phyloP scores from a whole-genome alignment of 2,113 vertebrate species.

The Notechis scutatus region DNA sequence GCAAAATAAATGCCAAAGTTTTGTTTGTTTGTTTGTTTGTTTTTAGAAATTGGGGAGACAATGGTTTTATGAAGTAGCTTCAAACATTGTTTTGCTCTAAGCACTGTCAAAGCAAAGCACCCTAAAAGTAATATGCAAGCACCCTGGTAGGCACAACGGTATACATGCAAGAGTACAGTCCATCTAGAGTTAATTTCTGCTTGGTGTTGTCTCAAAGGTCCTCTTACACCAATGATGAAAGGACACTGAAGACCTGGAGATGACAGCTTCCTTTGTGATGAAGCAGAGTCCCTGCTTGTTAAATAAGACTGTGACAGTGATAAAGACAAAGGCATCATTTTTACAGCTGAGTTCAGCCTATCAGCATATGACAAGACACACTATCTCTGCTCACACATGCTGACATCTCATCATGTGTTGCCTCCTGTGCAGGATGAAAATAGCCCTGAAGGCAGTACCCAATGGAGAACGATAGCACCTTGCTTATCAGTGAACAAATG shows the following conservation, averaged over 20 bases:
- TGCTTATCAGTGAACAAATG: conserved; percentile 76
- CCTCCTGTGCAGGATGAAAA: conserved; percentile 72
- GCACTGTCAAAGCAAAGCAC: background rate
- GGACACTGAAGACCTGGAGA: conserved; percentile 65
- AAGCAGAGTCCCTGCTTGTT: conserved; percentile 78
- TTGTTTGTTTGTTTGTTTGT: background rate
- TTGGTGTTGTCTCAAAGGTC: conserved; percentile 66
- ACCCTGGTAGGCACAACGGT: background rate
- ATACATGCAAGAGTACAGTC: background rate
- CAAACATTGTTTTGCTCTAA: background rate
- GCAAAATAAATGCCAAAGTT: background rate
- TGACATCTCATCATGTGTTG: conserved; percentile 80
- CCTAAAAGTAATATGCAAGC: background rate
- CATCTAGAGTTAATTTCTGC: conserved; percentile 63
- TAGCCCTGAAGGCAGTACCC: conserved; percentile 73
- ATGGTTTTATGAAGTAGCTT: background rate
- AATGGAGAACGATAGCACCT: conserved; percentile 69
- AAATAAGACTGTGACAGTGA: conserved; percentile 74
- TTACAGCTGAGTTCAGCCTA: conserved; percentile 72
- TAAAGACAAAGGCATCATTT: conserved; percentile 72
- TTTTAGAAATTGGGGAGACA: background rate
- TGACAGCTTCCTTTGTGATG: conserved; percentile 77
- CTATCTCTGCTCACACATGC: conserved; percentile 79
- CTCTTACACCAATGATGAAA: conserved; percentile 67
- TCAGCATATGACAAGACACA: conserved; percentile 76